phyloP scores from a whole-genome alignment of 1,140 invertebrate genomes.

The Choristoneura fumiferana region DNA sequence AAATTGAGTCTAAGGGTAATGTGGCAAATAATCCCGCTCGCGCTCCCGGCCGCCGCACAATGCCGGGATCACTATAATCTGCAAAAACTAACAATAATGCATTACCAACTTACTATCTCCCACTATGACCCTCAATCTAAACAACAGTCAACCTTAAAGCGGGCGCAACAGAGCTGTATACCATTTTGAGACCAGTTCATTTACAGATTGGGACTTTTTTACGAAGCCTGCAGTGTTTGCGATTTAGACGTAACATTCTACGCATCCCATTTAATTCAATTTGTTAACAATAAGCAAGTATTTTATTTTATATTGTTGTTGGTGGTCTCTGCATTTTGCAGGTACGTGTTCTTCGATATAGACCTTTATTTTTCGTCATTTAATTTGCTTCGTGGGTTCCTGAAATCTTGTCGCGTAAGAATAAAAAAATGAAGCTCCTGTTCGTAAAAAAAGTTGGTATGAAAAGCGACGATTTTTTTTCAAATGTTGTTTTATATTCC shows the following conservation, averaged over 20 bases:
- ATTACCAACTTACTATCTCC: constrained; percentile 14
- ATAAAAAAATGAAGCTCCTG: too few relatives aligned
- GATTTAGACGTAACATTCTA: constrained; percentile 31
- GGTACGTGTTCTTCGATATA: background rate
- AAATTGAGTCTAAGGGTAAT: constrained; percentile 50
- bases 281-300: constrained; percentile 55
- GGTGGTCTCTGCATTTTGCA: constrained; percentile 42
- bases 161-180: background rate
- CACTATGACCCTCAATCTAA: constrained; percentile 25
- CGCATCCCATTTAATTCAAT: constrained; percentile 61
- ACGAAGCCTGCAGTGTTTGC: constrained; percentile 30
- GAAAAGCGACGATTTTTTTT: too few relatives aligned
- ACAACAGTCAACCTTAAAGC: constrained; percentile 7
- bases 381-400: constrained; percentile 3
- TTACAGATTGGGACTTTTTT: constrained; percentile 30
- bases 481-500: too few relatives aligned
- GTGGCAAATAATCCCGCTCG: constrained; percentile 70
- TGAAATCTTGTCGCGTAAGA: too few relatives aligned
- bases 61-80: constrained; percentile 56
- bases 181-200: constrained; percentile 21
- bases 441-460: too few relatives aligned
- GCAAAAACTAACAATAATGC: constrained; percentile 67
- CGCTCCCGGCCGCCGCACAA: constrained; percentile 46
- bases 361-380: constrained; percentile 25
- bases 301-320: constrained; percentile 49